Percentiles rank a stretch among this genome's conserved stretches.
Conservation (phyloP, 1,140 invertebrate genomes). For the Bombus impatiens region DNA sequence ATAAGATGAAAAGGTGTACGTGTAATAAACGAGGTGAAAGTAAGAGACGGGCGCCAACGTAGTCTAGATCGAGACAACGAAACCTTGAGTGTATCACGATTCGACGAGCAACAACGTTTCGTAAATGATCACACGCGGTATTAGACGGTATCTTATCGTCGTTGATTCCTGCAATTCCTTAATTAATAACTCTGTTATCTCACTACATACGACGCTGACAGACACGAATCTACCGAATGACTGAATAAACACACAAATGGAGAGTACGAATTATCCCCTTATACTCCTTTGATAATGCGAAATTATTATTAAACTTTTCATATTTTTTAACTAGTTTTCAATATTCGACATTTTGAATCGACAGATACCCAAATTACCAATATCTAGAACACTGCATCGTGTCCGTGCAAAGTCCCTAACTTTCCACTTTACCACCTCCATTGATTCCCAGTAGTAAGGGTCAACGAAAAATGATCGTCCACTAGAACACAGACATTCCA, state of each 20-base stretch:
- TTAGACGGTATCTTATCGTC: conserved; percentile 13
- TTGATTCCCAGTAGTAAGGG: conserved; percentile 29
- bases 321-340: too few relatives aligned
- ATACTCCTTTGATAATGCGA: neutral
- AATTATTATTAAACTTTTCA: neutral
- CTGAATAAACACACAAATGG: neutral
- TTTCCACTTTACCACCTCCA: neutral
- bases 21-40: conserved; percentile 54
- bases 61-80: conserved; percentile 43
- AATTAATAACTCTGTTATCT: conserved; percentile 4
- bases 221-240: neutral
- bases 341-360: too few relatives aligned
- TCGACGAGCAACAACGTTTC: neutral
- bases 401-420: too few relatives aligned
- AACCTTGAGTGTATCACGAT: conserved; percentile 31
- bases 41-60: conserved; percentile 28
- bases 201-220: neutral
- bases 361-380: too few relatives aligned
- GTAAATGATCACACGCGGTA: conserved; percentile 15
- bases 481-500: too few relatives aligned
- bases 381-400: neutral
- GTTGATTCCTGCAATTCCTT: conserved; percentile 1
- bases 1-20: conserved; percentile 42
- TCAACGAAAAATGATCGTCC: conserved; percentile 35
- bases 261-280: neutral